phyloP scores from a whole-genome alignment of 1,140 invertebrate species.

The Hylaeus anthracinus region DNA sequence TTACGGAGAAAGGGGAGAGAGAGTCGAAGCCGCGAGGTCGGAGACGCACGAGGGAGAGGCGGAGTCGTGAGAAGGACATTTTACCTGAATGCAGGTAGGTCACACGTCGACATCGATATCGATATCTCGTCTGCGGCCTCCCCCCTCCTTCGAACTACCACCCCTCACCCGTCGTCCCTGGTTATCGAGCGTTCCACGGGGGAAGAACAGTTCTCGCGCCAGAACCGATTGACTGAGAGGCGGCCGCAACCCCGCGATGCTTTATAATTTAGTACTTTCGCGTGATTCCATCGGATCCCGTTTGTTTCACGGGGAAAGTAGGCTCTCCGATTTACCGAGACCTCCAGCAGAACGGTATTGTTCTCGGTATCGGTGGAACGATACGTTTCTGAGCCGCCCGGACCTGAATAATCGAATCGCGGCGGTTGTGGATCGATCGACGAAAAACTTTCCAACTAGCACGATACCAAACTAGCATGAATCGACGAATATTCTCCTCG shows the following conservation, averaged over 20 bases:
- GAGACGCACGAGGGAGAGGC: not conserved
- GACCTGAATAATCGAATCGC: slow-evolving; percentile 43
- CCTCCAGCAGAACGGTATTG: not conserved
- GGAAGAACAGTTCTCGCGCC: slow-evolving; percentile 9
- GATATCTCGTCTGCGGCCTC: slow-evolving; percentile 42
- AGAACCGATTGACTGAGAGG: slow-evolving; percentile 22
- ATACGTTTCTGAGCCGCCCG: slow-evolving; percentile 25
- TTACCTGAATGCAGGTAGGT: slow-evolving; percentile 47
- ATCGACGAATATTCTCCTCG: not conserved
- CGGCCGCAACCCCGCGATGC: slow-evolving; percentile 1
- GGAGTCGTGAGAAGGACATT: slow-evolving; percentile 46
- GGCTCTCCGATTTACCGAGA: not conserved
- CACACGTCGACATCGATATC: slow-evolving; percentile 57
- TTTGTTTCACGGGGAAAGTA: slow-evolving; percentile 29
- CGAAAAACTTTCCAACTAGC: not conserved
- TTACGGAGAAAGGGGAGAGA: slow-evolving; percentile 37
- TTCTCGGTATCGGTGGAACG: slow-evolving; percentile 9
- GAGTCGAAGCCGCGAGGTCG: not conserved
- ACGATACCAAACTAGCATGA: not conserved
- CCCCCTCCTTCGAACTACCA: too few relatives aligned
- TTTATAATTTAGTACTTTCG: slow-evolving; percentile 42
- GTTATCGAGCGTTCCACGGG: slow-evolving; percentile 46
- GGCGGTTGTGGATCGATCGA: not conserved
- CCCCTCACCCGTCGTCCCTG: not conserved
- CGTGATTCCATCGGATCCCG: slow-evolving; percentile 1